phyloP scores from a whole-genome alignment of 2,888 invertebrate genomes.

The Epistrophe grossulariae region DNA sequence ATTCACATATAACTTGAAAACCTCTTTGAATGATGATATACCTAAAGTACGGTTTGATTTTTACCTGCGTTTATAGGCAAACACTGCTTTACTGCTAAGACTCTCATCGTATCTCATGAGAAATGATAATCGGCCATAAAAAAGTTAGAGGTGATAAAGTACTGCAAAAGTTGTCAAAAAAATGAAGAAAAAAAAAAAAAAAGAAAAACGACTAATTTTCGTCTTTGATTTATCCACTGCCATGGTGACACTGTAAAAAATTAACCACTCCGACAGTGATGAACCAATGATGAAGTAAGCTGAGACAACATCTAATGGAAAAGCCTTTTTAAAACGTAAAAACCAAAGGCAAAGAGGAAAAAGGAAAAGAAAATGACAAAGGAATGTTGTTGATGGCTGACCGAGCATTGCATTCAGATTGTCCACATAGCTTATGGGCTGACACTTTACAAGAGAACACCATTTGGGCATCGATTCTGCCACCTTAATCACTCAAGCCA shows the following conservation, averaged over 20 bases:
- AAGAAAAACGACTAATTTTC: slow-evolving; percentile 17
- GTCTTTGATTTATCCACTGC: slow-evolving; percentile 54
- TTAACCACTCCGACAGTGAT: slow-evolving; percentile 38
- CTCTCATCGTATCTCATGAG: slow-evolving; percentile 7
- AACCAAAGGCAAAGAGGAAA: not conserved
- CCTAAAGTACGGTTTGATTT: slow-evolving; percentile 55
- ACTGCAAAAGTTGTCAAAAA: not conserved
- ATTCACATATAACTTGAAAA: not conserved
- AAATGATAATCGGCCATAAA: slow-evolving; percentile 51
- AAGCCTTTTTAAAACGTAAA: slow-evolving; percentile 12
- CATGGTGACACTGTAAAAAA: slow-evolving; percentile 42
- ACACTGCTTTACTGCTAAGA: not conserved
- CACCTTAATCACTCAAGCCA: slow-evolving; percentile 61
- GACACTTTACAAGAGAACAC: slow-evolving; percentile 71
- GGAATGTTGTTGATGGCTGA: slow-evolving; percentile 49
- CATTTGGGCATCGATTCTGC: slow-evolving; percentile 57
- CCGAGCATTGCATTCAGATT: slow-evolving; percentile 46
- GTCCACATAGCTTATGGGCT: slow-evolving; percentile 57
- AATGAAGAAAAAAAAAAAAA: not conserved
- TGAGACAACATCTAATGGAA: slow-evolving; percentile 6
- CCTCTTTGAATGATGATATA: slow-evolving; percentile 35
- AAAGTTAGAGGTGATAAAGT: slow-evolving; percentile 30
- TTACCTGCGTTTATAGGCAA: slow-evolving; percentile 19
- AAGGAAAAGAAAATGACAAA: not conserved
- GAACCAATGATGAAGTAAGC: slow-evolving; percentile 47